phyloP scores from a whole-genome alignment of 2,888 invertebrate species.

The Melitaea athalia region DNA sequence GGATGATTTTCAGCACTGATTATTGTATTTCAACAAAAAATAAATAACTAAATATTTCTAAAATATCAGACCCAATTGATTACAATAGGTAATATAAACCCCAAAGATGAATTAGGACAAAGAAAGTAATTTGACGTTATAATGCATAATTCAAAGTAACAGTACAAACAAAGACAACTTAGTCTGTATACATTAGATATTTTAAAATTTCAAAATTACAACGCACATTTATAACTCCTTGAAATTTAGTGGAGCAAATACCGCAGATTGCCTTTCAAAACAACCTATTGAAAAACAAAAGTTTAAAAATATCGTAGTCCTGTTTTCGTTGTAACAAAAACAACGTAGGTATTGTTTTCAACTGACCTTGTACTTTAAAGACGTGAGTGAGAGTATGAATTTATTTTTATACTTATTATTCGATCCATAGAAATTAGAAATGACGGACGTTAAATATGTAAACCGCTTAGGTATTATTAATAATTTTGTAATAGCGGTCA shows the following conservation, averaged over 20 bases:
- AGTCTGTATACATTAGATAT: not conserved
- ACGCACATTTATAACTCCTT: not conserved
- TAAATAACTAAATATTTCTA: no score
- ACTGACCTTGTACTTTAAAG: constrained; percentile 19
- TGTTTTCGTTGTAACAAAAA: constrained; percentile 15
- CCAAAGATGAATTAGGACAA: no score
- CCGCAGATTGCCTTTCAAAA: constrained; percentile 3
- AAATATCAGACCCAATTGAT: no score
- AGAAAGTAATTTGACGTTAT: no score
- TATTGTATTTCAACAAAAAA: no score
- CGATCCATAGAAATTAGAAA: constrained; percentile 17
- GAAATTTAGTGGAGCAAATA: not conserved
- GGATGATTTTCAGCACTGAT: no score
- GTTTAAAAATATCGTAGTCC: constrained; percentile 19
- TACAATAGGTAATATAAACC: no score
- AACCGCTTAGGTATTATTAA: not conserved
- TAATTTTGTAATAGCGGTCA: not conserved
- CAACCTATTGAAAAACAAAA: constrained; percentile 9
- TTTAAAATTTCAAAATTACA: constrained; percentile 16
- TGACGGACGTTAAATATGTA: not conserved
- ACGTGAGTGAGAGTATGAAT: constrained; percentile 12
- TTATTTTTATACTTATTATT: constrained; percentile 14
- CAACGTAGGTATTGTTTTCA: constrained; percentile 12
- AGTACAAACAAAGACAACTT: not conserved
- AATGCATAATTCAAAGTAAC: not conserved